Conservation (phyloP, 1,140 invertebrate genomes). For the Drosophila fuyamai region DNA sequence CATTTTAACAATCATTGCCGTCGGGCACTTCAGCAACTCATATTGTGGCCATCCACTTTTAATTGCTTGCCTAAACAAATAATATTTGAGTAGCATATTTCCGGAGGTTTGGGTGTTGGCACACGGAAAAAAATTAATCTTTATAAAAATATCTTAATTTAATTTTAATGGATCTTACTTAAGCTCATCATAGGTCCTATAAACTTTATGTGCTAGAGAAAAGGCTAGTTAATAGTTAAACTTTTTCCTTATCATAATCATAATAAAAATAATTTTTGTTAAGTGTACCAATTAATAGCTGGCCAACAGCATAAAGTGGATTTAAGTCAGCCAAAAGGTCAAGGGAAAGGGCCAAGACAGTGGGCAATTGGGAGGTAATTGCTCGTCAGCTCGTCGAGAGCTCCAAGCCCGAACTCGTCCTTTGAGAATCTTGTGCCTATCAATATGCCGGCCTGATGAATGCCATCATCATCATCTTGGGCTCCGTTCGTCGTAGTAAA, state of each 20-base stretch:
- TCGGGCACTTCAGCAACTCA: constrained; percentile 48
- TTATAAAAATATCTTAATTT: neutral
- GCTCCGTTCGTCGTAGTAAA: constrained; percentile 11
- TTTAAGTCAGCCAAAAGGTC: constrained; percentile 55
- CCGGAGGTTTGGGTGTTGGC: constrained; percentile 18
- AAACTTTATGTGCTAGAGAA: no score
- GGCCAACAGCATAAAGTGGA: constrained; percentile 44
- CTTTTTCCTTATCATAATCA: neutral
- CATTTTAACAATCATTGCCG: constrained; percentile 81
- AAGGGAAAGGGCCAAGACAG: constrained; percentile 13
- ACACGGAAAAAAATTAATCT: neutral
- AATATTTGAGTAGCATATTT: constrained; percentile 71
- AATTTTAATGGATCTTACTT: no score
- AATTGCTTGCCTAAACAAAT: constrained; percentile 80
- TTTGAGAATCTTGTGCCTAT: constrained; percentile 57
- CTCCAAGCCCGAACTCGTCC: constrained; percentile 1
- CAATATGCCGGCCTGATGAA: constrained; percentile 57
- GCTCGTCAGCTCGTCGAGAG: constrained; percentile 41
- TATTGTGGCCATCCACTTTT: constrained; percentile 66
- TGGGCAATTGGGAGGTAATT: constrained; percentile 63
- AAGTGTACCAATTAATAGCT: constrained; percentile 58
- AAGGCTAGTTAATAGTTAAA: no score
- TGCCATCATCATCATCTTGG: constrained; percentile 42
- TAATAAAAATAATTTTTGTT: neutral
- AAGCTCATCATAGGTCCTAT: no score